Percentiles rank a stretch among this genome's conserved stretches.
phyloP scores from a whole-genome alignment of 2,888 invertebrate genomes.

The Synergus laeviventris region DNA sequence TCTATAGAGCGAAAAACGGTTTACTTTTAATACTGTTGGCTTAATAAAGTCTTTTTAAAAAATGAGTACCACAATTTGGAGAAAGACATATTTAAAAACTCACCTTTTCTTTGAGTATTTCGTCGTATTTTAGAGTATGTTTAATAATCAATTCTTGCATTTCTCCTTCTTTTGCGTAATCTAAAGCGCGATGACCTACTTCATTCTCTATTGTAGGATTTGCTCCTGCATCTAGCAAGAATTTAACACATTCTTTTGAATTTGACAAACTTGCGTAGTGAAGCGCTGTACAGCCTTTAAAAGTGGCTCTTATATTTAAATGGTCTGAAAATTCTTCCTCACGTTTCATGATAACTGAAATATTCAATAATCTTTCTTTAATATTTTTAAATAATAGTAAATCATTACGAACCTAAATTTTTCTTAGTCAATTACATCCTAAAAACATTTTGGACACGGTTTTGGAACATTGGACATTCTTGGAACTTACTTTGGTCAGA shows the following conservation, averaged over 20 bases:
- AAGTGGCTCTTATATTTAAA: conserved; percentile 85
- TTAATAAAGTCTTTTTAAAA: too few species aligned
- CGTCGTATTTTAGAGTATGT: conserved; percentile 76
- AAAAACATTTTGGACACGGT: too few species aligned
- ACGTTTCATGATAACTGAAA: conserved; percentile 80
- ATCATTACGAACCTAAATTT: background rate
- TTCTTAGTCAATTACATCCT: too few species aligned
- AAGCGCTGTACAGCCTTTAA: conserved; percentile 90
- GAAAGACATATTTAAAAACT: conserved; percentile 15
- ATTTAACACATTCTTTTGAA: conserved; percentile 80
- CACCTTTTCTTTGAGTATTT: conserved; percentile 70
- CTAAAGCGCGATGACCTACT: conserved; percentile 85
- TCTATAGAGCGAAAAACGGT: too few species aligned
- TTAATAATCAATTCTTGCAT: conserved; percentile 81
- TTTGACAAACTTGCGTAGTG: conserved; percentile 92
- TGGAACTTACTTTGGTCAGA: background rate
- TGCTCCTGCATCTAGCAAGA: conserved; percentile 85
- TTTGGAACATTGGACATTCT: background rate
- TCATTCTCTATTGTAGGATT: conserved; percentile 87
- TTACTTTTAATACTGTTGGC: too few species aligned
- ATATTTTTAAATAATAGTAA: background rate
- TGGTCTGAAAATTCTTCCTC: conserved; percentile 89
- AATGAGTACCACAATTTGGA: too few species aligned
- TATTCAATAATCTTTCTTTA: background rate
- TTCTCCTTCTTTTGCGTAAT: conserved; percentile 84